A percentile compares a stretch with the other conserved stretches of the same genome.
Conservation (phyloP, 2,797 vertebrate genomes). For the Oreonectes daqikongensis region DNA sequence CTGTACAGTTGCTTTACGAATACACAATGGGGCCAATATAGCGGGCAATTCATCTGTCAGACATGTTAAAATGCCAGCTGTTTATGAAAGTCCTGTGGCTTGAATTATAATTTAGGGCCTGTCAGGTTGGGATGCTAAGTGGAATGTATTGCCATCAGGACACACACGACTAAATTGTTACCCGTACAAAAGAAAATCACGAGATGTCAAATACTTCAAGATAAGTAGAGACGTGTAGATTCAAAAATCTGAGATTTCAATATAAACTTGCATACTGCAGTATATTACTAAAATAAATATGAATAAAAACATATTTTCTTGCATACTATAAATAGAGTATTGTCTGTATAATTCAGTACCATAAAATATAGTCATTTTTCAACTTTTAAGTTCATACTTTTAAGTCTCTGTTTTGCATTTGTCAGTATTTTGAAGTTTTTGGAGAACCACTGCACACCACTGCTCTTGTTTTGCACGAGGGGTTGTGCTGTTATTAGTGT, state of each 20-base stretch:
- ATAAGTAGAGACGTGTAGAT: too few relatives aligned
- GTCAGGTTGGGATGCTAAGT: conserved; percentile 21
- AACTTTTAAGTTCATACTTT: neutral
- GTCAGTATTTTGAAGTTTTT: neutral
- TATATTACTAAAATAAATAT: too few relatives aligned
- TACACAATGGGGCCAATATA: conserved; percentile 7
- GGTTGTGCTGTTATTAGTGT: neutral
- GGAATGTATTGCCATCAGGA: conserved; percentile 27
- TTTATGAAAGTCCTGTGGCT: conserved; percentile 42
- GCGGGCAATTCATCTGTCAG: conserved; percentile 33
- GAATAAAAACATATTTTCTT: too few relatives aligned
- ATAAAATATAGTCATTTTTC: neutral
- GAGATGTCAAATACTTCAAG: neutral
- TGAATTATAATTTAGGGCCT: conserved; percentile 45
- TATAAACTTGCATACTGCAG: neutral
- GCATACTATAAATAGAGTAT: neutral
- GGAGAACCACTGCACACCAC: neutral
- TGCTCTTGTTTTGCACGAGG: neutral
- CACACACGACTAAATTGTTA: conserved; percentile 8
- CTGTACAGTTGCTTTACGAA: conserved; percentile 25
- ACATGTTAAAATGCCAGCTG: conserved; percentile 46
- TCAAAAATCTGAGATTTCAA: neutral
- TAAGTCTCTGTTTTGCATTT: neutral
- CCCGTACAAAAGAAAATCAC: too few relatives aligned
- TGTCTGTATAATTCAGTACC: neutral